Evolutionary conservation across 2,113 vertebrate species (phyloP).

Genomic region (human): DNA sequence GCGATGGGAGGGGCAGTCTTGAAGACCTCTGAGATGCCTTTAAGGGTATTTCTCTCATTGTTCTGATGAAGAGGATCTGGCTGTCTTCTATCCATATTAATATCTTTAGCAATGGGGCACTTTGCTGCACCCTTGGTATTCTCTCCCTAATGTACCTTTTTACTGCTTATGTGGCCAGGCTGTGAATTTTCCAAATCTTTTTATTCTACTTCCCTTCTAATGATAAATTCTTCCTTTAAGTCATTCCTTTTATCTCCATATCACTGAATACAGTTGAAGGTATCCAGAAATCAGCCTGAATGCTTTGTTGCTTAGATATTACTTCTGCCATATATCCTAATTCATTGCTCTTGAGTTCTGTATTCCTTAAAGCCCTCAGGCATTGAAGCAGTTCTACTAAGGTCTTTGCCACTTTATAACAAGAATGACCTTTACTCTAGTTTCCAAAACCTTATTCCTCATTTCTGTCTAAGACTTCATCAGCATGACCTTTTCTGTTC

Average conservation of each 20-base stretch:
- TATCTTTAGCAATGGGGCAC: background rate
- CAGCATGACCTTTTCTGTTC: background rate
- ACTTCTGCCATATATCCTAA: background rate
- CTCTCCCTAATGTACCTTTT: background rate
- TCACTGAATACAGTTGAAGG: background rate
- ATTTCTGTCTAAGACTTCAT: background rate
- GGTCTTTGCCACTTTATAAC: background rate
- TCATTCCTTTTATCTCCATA: background rate
- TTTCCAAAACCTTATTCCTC: background rate
- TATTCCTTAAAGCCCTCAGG: background rate
- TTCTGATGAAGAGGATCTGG: background rate
- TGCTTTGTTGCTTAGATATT: background rate
- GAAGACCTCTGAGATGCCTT: background rate
- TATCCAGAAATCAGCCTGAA: background rate
- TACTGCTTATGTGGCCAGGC: background rate
- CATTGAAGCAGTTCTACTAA: background rate
- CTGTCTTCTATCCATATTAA: background rate
- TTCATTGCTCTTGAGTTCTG: background rate
- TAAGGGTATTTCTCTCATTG: background rate
- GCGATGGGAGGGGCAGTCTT: background rate
- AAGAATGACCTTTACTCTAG: background rate
- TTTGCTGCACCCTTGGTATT: background rate
- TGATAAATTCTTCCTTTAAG: background rate
- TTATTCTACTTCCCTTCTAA: background rate
- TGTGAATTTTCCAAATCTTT: too few species aligned